A percentile compares a stretch with the other conserved stretches of the same genome.
Evolutionary conservation across 2,797 vertebrate species (phyloP).

Genomic region (Galaxias olidus): DNA sequence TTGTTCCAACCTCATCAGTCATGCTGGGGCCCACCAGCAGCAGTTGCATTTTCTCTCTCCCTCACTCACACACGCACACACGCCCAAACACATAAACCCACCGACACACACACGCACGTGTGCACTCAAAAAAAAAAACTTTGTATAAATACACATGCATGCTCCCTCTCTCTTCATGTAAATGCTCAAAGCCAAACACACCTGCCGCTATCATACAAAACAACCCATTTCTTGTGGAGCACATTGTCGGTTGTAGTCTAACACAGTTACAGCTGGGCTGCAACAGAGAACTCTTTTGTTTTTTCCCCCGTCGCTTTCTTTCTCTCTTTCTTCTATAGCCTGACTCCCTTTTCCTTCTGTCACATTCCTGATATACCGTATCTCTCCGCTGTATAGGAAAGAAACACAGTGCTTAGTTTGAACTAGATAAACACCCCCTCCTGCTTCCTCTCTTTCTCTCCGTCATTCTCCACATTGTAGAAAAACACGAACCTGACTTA

Average conservation of each 20-base stretch:
- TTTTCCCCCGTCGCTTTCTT: slow-evolving; percentile 1
- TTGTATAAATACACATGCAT: slow-evolving; percentile 34
- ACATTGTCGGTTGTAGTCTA: slow-evolving; percentile 6
- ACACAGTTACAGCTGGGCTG: slow-evolving; percentile 30
- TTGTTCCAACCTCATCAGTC: slow-evolving; percentile 82
- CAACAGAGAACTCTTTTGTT: slow-evolving; percentile 11
- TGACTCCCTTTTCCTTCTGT: slow-evolving; percentile 43
- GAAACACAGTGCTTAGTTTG: slow-evolving; percentile 45
- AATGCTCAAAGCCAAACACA: slow-evolving; percentile 5
- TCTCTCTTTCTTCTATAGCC: not conserved
- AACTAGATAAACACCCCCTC: slow-evolving; percentile 64
- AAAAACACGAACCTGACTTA: slow-evolving; percentile 54
- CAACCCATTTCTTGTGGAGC: not conserved
- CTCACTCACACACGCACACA: not conserved
- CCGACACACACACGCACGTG: slow-evolving; percentile 23
- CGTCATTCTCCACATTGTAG: slow-evolving; percentile 32
- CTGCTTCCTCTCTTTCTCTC: slow-evolving; percentile 19
- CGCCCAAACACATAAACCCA: slow-evolving; percentile 42
- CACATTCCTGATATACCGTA: slow-evolving; percentile 25
- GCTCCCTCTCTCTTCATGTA: slow-evolving; percentile 6
- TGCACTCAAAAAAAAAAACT: too few species aligned
- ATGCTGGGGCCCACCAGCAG: slow-evolving; percentile 81
- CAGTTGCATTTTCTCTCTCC: slow-evolving; percentile 12
- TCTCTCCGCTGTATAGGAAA: slow-evolving; percentile 48
- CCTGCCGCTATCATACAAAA: slow-evolving; percentile 11